Percentiles rank a stretch among this genome's conserved stretches.
phyloP scores from a whole-genome alignment of 2,797 vertebrate genomes.

The Acrocephalus scirpaceus region DNA sequence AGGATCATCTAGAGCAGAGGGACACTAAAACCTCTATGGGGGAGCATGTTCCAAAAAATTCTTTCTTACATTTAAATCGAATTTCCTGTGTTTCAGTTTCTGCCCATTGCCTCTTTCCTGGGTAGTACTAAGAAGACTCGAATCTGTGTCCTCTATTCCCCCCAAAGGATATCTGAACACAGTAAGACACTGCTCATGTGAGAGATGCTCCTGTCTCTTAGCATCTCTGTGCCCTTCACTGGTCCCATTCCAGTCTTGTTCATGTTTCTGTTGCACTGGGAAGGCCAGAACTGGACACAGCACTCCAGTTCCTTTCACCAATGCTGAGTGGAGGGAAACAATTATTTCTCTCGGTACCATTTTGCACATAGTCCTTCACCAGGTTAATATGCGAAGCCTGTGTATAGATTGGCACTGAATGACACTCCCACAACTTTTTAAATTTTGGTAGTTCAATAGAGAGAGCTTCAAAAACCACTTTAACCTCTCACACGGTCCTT shows the following conservation, averaged over 20 bases:
- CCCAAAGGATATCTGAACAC: not conserved
- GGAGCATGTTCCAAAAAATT: not conserved
- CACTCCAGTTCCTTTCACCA: not conserved
- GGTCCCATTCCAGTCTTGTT: not conserved
- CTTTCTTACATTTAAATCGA: not conserved
- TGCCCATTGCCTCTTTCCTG: not conserved
- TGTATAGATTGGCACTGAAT: not conserved
- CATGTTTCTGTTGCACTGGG: not conserved
- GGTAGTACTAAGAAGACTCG: not conserved
- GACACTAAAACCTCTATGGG: too few relatives aligned
- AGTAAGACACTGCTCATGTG: not conserved
- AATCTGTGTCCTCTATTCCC: not conserved
- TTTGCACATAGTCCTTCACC: not conserved
- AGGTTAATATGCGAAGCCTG: not conserved
- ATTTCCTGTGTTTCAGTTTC: not conserved
- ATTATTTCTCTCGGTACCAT: accelerated
- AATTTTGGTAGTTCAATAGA: not conserved
- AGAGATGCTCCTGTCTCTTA: not conserved
- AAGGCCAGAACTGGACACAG: not conserved
- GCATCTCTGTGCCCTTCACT: not conserved
- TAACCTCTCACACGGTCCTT: not conserved
- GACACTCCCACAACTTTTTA: accelerated
- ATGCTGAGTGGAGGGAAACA: not conserved
- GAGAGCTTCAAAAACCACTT: not conserved
- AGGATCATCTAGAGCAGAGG: not conserved